Base-by-base conservation (phyloP, 2,888 invertebrate species). In the Osmoderma eremita region DNA sequence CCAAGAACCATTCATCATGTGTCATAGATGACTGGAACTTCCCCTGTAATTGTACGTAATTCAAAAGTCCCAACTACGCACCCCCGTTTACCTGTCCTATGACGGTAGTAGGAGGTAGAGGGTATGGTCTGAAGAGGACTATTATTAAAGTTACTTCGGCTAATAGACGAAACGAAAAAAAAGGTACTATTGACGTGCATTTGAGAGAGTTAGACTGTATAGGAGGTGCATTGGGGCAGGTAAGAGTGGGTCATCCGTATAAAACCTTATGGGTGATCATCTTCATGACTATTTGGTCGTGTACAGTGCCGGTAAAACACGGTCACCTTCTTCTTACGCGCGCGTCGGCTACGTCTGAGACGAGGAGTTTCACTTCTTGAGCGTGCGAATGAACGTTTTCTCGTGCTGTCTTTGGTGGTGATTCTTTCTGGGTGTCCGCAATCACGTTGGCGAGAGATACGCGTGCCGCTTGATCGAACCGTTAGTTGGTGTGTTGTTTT, bases 181-280 rank as follows among this genome's bases (percentile, higher is more conserved):
- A 58, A 45, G 10, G 45, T 58, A 58, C n/a, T n/a, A n/a, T 58
- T 54, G 39, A 30, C 41, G 2, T 58, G 41, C 38, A 22, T 58
- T 45, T 42, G 42, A 24, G 58, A 58, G 58, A 58, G 58, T 58
- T 58, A 58, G 56, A 42, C 17, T 42, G 24, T 18, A 49, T 24
- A 50, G 30, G 18, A 51, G 67, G 22, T 42, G 24, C 30, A 49
- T 24, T 58, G 30, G 18, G 42, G 67, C 68, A 67, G 65, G 70
- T 72, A 72, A 73, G 72, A 73, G 73, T 72, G 78, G 79, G 79
- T 79, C 79, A 78, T 71, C 74, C 70, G 76, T 80, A 80, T 79
- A 80, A 76, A 79, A 75, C 75, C 75, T 75, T 75, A 70, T 70
- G 73, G 70, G 69, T 71, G 73, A 74, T 74, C 75, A 75, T 77